Evolutionary conservation across 2,888 invertebrate genomes (phyloP), one percentile per base, ranked within the genome.

Genomic region (Diaperis boleti): DNA sequence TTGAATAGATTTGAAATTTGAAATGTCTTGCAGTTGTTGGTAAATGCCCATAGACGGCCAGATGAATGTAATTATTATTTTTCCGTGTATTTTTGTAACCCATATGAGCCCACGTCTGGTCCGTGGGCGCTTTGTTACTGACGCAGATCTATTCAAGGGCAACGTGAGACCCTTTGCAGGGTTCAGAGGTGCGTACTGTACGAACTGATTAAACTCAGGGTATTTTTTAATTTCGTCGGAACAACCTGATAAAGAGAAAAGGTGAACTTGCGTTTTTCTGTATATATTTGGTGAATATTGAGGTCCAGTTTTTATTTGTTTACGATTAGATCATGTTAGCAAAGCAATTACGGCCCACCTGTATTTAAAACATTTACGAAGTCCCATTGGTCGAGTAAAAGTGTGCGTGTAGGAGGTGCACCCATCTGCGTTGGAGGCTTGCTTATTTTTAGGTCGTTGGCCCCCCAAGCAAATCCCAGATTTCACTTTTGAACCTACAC

Each of bases 361-460:
- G 69, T 61, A 59, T 64, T 62, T 62, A 67, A 72, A 68, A 63
- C 70, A 67, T 75, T 77, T 74, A 76, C 76, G 73, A 76, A 78
- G 76, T 75, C 74, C 72, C 72, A 77, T 75, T 76, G 74, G 75
- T 66, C 74, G 73, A 73, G 76, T 75, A 74, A 72, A 69, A 72
- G 71, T 69, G 39, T 55, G 55, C 63, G 67, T 74, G 78, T 78
- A 72, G 78, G 77, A 72, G 76, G 74, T 66, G 62, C 60, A 67
- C 60, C 62, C 67, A 66, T 67, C 66, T 72, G 77, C 76, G 77
- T 77, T 77, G 78, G 78, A 75, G 44, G 76, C 74, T 71, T 65
- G 69, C 70, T 72, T 74, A 72, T 73, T 76, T 77, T 74, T 75
- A 69, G 78, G 77, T 78, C 78, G 72, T 71, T 75, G 78, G 67